These are phyloP conservation scores for Diabrotica balteata DNA, from an alignment of 2,888 invertebrate species.

Conservation along the genomic window DNA sequence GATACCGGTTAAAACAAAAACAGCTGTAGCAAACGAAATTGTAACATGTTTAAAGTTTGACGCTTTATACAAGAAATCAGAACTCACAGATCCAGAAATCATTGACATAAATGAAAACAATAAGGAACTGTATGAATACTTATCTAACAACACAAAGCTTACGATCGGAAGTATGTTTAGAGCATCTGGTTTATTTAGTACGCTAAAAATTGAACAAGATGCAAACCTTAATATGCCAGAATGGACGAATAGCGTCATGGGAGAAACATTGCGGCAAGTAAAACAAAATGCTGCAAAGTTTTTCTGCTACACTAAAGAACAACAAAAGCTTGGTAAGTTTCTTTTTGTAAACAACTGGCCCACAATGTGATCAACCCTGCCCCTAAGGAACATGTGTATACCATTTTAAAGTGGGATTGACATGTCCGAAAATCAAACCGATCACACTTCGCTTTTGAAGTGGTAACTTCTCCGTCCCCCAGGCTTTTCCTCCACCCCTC, in stretches of 20 bases:
- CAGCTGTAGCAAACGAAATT: conserved; percentile 10
- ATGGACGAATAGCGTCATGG: conserved; percentile 20
- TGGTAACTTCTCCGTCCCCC: too few relatives aligned
- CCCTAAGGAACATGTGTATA: too few relatives aligned
- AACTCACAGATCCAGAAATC: conserved; percentile 15
- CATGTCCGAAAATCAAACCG: too few relatives aligned
- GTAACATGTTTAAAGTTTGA: conserved; percentile 16
- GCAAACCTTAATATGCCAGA: conserved; percentile 21
- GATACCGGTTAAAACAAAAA: conserved; percentile 10
- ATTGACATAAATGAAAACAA: conserved; percentile 16
- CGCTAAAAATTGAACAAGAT: conserved; percentile 14
- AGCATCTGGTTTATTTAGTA: conserved; percentile 16
- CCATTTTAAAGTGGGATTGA: too few relatives aligned
- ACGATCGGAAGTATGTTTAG: conserved; percentile 9
- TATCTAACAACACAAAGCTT: conserved; percentile 13
- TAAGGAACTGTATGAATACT: conserved; percentile 16
- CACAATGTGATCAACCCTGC: too few relatives aligned
- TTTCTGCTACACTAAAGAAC: conserved; percentile 22
- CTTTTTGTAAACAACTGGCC: too few relatives aligned
- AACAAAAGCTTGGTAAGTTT: conserved; percentile 24
- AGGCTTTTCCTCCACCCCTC: too few relatives aligned
- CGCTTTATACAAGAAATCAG: conserved; percentile 3
- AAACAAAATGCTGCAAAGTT: conserved; percentile 4
- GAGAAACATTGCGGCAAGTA: conserved; percentile 8
- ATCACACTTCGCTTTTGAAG: too few relatives aligned